Conservation (phyloP, 1,140 invertebrate genomes). For the Ceratitis capitata region DNA sequence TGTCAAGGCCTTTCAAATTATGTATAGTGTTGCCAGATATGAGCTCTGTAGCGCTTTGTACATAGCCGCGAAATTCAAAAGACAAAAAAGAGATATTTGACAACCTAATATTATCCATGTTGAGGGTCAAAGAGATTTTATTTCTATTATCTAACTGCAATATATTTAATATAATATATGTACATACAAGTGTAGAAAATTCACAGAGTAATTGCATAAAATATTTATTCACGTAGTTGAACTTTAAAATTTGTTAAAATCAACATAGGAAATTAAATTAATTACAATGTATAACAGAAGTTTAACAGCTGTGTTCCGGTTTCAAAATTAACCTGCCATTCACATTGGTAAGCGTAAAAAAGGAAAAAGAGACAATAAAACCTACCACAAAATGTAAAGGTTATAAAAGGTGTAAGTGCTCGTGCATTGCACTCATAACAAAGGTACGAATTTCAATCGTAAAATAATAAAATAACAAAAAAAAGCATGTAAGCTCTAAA, state of each 20-base stretch:
- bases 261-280: background rate
- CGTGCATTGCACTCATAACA: background rate
- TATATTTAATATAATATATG: too few species aligned
- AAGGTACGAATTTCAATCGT: background rate
- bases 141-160: too few species aligned
- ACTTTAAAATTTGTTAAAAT: background rate
- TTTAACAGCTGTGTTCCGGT: background rate
- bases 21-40: too few species aligned
- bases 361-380: background rate
- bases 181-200: too few species aligned
- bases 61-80: too few species aligned
- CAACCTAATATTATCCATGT: too few species aligned
- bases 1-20: too few species aligned
- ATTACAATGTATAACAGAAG: background rate
- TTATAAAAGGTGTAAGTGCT: conserved; percentile 1
- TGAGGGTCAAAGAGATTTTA: too few species aligned
- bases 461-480: background rate
- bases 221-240: background rate
- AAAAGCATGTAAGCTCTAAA: background rate
- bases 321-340: background rate
- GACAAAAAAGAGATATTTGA: too few species aligned
- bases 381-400: background rate
- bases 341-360: background rate
- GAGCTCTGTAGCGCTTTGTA: too few species aligned
- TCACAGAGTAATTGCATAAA: too few species aligned